Conservation (phyloP, 2,888 invertebrate species). For the Nycteola revayana region DNA sequence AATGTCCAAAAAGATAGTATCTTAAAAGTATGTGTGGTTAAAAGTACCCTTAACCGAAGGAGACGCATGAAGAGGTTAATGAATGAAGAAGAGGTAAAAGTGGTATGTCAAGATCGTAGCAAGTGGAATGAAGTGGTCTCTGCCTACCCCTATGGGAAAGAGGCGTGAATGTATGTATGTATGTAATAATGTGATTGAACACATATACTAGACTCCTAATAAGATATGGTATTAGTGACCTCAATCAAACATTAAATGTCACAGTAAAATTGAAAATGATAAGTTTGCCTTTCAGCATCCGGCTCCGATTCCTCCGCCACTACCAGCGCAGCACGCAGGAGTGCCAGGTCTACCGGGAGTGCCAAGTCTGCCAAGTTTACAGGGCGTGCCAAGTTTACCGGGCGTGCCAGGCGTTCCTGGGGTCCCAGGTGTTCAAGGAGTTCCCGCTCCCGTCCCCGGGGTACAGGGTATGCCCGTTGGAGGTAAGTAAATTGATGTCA, state of each 20-base stretch:
- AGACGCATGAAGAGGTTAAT: too few relatives aligned
- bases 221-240: not conserved
- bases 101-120: too few relatives aligned
- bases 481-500: too few relatives aligned
- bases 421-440: not conserved
- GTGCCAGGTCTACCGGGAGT: conserved; percentile 2
- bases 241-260: not conserved
- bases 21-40: too few relatives aligned
- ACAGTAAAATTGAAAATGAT: not conserved
- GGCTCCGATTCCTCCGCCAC: conserved; percentile 74
- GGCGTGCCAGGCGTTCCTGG: not conserved
- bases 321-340: conserved; percentile 51
- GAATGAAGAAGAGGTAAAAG: too few relatives aligned
- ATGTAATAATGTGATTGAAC: too few relatives aligned
- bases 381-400: not conserved
- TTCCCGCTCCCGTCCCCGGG: conserved; percentile 7
- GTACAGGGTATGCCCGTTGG: conserved; percentile 5
- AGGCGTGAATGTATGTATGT: too few relatives aligned
- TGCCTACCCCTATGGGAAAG: too few relatives aligned
- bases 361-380: not conserved
- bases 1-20: too few relatives aligned
- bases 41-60: too few relatives aligned
- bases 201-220: too few relatives aligned
- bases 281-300: conserved; percentile 49
- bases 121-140: too few relatives aligned